Evolutionary conservation across 2,888 invertebrate genomes (phyloP), one percentile per base, ranked within the genome.

Genomic region (Sesamia inferens): DNA sequence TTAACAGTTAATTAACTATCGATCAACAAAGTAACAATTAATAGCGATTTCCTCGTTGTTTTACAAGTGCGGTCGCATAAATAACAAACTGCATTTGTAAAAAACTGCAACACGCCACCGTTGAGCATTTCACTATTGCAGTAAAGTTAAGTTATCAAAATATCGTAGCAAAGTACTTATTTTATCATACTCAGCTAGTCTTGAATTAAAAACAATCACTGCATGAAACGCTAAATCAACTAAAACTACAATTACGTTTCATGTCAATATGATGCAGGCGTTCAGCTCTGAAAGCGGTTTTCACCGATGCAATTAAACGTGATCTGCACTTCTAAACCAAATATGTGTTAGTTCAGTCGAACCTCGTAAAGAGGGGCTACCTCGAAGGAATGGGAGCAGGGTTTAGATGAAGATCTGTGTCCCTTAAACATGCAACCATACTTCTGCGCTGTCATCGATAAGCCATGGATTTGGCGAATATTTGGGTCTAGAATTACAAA

Each of bases 21-120:
- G 61, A 63, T 81, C 79, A 75, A 63, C 74, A 22, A 65, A 68
- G 76, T 74, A 79, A 78, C 70, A 84, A 78, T 81, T 80, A 82
- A 48, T 31, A 59, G 71, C 66, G 54, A 76, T 82, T 86, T 88
- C 84, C 82, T 82, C 44, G 75, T 76, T 66, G 66, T 78, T 76
- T 71, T 69, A 71, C 77, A 63, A n/a, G n/a, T 83, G 51, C 71
- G 68, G 65, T 71, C 76, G 63, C 61, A 73, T 81, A 71, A 84
- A 79, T 83, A 82, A 76, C 42, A 63, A 54, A 62, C 47, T 42
- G 67, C 54, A 51, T 61, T 71, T 42, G 71, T 55, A 65, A 51
- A 78, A 84, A 85, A 70, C 3, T 55, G 64, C 44, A 67, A 69
- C 85, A 79, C 71, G 78, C 76, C 10, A 78, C 66, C 44, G 0